These are phyloP conservation scores for Cryptosula pallasiana DNA, from an alignment of 2,888 invertebrate genomes.

Conservation along the genomic window DNA sequence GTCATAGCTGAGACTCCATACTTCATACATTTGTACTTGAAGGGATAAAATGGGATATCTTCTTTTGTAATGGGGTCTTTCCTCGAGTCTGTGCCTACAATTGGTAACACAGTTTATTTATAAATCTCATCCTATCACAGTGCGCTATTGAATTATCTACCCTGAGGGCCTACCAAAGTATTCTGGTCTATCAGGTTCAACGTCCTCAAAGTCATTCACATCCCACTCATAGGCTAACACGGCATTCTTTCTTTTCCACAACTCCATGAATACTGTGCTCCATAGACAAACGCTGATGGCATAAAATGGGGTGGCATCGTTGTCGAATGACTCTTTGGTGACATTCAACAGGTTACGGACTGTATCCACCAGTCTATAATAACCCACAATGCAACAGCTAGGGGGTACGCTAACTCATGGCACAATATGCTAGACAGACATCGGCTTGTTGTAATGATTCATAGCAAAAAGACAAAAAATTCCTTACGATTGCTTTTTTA, in stretches of 20 bases:
- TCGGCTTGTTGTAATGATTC: too few species aligned
- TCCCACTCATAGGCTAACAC: conserved; percentile 56
- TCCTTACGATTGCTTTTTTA: too few species aligned
- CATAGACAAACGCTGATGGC: conserved; percentile 55
- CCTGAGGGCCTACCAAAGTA: conserved; percentile 28
- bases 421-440: too few species aligned
- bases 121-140: too few species aligned
- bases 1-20: conserved; percentile 42
- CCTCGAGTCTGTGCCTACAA: conserved; percentile 3
- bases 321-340: conserved; percentile 54
- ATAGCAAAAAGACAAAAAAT: too few species aligned
- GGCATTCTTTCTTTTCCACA: conserved; percentile 53
- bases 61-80: conserved; percentile 52
- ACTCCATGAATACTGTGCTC: conserved; percentile 54
- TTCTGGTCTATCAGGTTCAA: conserved; percentile 55
- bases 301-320: conserved; percentile 54
- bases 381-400: too few species aligned
- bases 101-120: too few species aligned
- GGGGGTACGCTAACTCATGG: too few species aligned
- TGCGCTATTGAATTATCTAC: not conserved
- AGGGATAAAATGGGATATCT: conserved; percentile 51
- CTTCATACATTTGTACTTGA: conserved; percentile 40
- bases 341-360: conserved; percentile 38
- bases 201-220: conserved; percentile 53
- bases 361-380: conserved; percentile 33